phyloP scores from a whole-genome alignment of 2,888 invertebrate species.

The Drosophila anceps region DNA sequence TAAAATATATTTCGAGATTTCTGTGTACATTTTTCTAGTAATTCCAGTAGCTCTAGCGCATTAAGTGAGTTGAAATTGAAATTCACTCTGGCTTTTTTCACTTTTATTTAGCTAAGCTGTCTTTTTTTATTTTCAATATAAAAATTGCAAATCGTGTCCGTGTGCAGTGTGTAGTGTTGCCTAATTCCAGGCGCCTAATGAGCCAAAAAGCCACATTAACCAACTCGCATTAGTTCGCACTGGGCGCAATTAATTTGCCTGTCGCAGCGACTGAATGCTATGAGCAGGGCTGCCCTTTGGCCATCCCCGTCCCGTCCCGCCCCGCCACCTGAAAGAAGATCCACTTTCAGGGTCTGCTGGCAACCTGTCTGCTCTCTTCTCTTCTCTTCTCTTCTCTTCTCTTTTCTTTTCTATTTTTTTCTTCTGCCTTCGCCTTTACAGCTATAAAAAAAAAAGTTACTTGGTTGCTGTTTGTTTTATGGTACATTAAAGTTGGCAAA shows the following conservation, averaged over 20 bases:
- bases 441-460: conserved; percentile 56
- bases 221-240: conserved; percentile 63
- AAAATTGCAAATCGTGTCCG: conserved; percentile 23
- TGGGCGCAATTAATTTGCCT: conserved; percentile 54
- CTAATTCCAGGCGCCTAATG: conserved; percentile 63
- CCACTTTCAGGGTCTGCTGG: conserved; percentile 17
- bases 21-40: no score
- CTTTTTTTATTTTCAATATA: conserved; percentile 25
- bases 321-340: not conserved
- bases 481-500: conserved; percentile 77
- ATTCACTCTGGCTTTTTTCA: not conserved
- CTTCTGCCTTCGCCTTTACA: conserved; percentile 31
- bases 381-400: not conserved
- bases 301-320: no score
- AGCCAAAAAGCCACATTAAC: conserved; percentile 60
- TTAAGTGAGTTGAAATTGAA: not conserved
- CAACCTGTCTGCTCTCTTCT: conserved; percentile 31
- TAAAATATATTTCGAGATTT: no score
- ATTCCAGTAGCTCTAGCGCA: no score
- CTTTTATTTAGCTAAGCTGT: not conserved
- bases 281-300: not conserved
- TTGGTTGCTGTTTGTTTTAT: conserved; percentile 63
- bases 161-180: conserved; percentile 37
- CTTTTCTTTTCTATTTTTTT: not conserved
- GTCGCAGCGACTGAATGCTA: conserved; percentile 17